Percentiles rank a stretch among this genome's conserved stretches.
Conservation (phyloP, 2,113 vertebrate species). For the Gadus chalcogrammus region DNA sequence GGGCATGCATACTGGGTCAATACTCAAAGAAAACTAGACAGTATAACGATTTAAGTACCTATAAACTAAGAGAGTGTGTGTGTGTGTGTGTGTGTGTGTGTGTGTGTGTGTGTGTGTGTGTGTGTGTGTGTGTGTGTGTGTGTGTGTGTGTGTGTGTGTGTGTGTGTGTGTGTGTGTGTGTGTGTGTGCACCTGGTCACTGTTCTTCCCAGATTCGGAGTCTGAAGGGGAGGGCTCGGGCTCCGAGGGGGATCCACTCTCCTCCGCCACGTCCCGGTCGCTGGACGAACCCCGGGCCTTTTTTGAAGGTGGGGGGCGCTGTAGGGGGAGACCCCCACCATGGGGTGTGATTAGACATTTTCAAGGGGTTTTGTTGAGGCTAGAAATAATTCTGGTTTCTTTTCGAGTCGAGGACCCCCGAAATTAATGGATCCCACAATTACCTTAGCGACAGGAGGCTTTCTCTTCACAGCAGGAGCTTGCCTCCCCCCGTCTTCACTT, state of each 20-base stretch:
- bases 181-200: conserved; percentile 84
- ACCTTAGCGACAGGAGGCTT: conserved; percentile 72
- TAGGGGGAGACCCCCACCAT: not conserved
- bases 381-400: too few relatives aligned
- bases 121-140: not conserved
- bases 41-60: not conserved
- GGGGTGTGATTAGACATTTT: not conserved
- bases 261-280: conserved; percentile 76
- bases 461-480: conserved; percentile 62
- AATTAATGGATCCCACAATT: not conserved
- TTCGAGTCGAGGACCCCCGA: not conserved
- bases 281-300: conserved; percentile 84
- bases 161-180: not conserved
- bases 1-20: not conserved
- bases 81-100: too few relatives aligned
- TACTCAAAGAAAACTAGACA: not conserved
- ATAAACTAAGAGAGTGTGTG: too few relatives aligned
- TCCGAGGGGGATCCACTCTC: conserved; percentile 85
- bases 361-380: too few relatives aligned
- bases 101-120: not conserved
- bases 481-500: conserved; percentile 79
- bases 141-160: too few relatives aligned
- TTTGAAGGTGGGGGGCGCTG: conserved; percentile 68
- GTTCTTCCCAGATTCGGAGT: conserved; percentile 89
- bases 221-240: conserved; percentile 87